These are phyloP conservation scores for Rhyzopertha dominica DNA, from an alignment of 1,140 invertebrate species.

Conservation along the genomic window DNA sequence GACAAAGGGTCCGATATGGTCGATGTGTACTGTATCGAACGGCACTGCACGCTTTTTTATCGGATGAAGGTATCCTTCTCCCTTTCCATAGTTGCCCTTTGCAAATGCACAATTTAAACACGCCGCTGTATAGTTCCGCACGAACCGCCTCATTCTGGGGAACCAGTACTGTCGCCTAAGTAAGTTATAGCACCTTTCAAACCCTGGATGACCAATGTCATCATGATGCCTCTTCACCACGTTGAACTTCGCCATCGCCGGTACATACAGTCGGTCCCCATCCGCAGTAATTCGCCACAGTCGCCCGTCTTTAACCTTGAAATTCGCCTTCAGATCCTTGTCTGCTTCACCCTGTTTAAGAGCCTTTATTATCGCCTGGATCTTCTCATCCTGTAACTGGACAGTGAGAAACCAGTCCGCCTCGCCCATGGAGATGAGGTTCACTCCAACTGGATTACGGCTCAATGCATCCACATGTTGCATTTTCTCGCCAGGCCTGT, in stretches of 20 bases:
- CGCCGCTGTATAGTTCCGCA: constrained; percentile 31
- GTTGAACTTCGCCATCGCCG: constrained; percentile 29
- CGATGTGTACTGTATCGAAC: too few relatives aligned
- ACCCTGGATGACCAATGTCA: constrained; percentile 35
- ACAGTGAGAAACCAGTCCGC: too few relatives aligned
- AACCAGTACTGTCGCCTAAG: constrained; percentile 38
- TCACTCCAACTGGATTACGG: constrained; percentile 20
- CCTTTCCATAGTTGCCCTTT: too few relatives aligned
- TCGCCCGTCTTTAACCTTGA: constrained; percentile 26
- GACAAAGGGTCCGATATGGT: too few relatives aligned
- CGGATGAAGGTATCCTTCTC: too few relatives aligned
- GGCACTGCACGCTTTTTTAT: too few relatives aligned
- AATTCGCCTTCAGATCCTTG: constrained; percentile 19
- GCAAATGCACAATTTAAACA: too few relatives aligned
- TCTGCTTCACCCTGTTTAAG: neutral
- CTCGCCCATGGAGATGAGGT: too few relatives aligned
- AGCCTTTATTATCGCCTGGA: too few relatives aligned
- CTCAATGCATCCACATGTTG: constrained; percentile 40
- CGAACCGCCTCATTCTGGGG: constrained; percentile 30
- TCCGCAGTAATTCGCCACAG: constrained; percentile 30
- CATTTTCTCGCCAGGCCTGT: constrained; percentile 35
- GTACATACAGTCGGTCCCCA: constrained; percentile 37
- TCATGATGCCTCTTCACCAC: constrained; percentile 37
- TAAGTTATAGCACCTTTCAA: constrained; percentile 33
- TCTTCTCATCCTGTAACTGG: too few relatives aligned